These are phyloP conservation scores for Myotis brandtii DNA, from an alignment of 2,113 vertebrate species.

Conservation along the genomic window DNA sequence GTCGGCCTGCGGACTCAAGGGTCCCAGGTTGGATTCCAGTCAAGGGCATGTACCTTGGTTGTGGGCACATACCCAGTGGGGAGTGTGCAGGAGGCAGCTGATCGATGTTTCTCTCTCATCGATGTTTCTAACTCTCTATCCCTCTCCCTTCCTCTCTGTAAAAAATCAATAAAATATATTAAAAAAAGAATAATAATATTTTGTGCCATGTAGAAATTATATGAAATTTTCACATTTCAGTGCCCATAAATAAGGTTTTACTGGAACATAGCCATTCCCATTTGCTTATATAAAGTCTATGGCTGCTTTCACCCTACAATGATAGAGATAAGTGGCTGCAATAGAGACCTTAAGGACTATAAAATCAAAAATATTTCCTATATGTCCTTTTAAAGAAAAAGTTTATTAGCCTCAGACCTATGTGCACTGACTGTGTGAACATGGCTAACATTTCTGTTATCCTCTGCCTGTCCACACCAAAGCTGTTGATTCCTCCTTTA, in stretches of 20 bases:
- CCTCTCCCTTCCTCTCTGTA: no score
- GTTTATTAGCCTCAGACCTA: background rate
- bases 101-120: no score
- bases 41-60: no score
- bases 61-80: no score
- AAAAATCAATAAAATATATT: no score
- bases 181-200: slow-evolving; percentile 27
- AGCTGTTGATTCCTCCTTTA: slow-evolving; percentile 33
- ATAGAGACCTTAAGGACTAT: background rate
- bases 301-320: background rate
- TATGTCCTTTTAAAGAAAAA: background rate
- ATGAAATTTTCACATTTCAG: slow-evolving; percentile 22
- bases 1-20: no score
- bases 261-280: background rate
- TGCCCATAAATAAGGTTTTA: slow-evolving; percentile 19
- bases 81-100: no score
- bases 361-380: background rate
- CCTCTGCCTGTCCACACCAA: background rate
- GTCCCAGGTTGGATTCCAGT: no score
- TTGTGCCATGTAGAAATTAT: slow-evolving; percentile 5
- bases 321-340: background rate
- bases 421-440: background rate
- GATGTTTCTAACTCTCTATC: no score
- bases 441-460: background rate
- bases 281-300: background rate